These are phyloP conservation scores for Lepetodrilus schrolli DNA, from an alignment of 2,888 invertebrate genomes.

Conservation along the genomic window DNA sequence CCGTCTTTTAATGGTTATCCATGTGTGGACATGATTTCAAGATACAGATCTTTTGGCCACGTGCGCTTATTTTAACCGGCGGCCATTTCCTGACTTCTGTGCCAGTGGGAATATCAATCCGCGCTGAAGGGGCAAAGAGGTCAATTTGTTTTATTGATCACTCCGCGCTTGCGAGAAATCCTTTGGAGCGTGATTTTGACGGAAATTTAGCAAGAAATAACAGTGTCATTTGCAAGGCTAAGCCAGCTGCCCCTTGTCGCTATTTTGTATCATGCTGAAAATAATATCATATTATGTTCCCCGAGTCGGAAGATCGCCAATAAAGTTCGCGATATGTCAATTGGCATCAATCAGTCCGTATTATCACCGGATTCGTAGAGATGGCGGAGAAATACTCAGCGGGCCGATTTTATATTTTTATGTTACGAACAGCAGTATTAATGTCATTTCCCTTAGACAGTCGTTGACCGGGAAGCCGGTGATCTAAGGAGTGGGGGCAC, in stretches of 20 bases:
- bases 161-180: conserved; percentile 21
- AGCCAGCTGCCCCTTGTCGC: conserved; percentile 9
- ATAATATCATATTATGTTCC: conserved; percentile 25
- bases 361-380: conserved; percentile 22
- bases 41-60: conserved; percentile 36
- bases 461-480: neutral
- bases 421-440: conserved; percentile 23
- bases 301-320: conserved; percentile 19
- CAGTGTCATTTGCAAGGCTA: conserved; percentile 20
- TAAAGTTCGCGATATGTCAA: conserved; percentile 22
- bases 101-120: conserved; percentile 41
- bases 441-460: conserved; percentile 20
- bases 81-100: conserved; percentile 41
- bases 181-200: conserved; percentile 28
- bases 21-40: conserved; percentile 34
- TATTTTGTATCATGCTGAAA: conserved; percentile 22
- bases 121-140: conserved; percentile 38
- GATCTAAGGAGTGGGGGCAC: conserved; percentile 7
- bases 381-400: conserved; percentile 20
- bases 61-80: conserved; percentile 41
- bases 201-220: conserved; percentile 37
- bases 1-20: conserved; percentile 37
- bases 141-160: conserved; percentile 42
- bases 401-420: conserved; percentile 23
- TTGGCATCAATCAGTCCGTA: conserved; percentile 22